A percentile compares a stretch with the other conserved stretches of the same genome.
These are phyloP conservation scores for Limnephilus rhombicus DNA, from an alignment of 2,888 invertebrate genomes.

Conservation along the genomic window DNA sequence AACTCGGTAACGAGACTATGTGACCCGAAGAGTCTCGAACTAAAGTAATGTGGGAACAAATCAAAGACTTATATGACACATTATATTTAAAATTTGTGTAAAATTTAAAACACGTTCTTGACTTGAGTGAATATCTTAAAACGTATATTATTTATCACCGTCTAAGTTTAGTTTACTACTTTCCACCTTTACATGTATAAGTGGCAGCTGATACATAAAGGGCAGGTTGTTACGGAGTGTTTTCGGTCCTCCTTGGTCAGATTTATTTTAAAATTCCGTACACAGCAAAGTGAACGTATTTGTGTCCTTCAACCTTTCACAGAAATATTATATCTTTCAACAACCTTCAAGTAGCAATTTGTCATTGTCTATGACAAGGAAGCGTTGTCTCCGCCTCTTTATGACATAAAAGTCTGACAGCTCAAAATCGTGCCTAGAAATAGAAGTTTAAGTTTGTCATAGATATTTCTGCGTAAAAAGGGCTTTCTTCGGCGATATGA, in stretches of 20 bases:
- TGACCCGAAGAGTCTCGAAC: too few relatives aligned
- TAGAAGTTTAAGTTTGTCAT: background rate
- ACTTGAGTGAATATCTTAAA: too few relatives aligned
- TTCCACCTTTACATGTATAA: background rate
- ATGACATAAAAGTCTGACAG: background rate
- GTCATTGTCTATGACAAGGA: background rate
- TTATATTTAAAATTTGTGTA: too few relatives aligned
- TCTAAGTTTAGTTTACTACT: too few relatives aligned
- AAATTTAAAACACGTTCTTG: too few relatives aligned
- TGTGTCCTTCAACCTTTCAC: background rate
- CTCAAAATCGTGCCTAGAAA: background rate
- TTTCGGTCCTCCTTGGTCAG: background rate
- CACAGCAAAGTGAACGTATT: background rate
- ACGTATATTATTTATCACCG: too few relatives aligned
- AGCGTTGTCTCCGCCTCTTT: background rate
- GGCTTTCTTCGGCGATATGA: background rate
- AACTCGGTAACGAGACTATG: too few relatives aligned
- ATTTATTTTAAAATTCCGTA: background rate
- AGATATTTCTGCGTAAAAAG: background rate
- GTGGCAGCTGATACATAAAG: background rate
- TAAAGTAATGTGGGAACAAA: too few relatives aligned
- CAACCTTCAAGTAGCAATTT: background rate
- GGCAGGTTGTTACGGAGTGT: background rate
- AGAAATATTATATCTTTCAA: background rate
- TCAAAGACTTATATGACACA: too few relatives aligned